Conservation (phyloP, 1,140 invertebrate species). For the Drosophila bipectinata region DNA sequence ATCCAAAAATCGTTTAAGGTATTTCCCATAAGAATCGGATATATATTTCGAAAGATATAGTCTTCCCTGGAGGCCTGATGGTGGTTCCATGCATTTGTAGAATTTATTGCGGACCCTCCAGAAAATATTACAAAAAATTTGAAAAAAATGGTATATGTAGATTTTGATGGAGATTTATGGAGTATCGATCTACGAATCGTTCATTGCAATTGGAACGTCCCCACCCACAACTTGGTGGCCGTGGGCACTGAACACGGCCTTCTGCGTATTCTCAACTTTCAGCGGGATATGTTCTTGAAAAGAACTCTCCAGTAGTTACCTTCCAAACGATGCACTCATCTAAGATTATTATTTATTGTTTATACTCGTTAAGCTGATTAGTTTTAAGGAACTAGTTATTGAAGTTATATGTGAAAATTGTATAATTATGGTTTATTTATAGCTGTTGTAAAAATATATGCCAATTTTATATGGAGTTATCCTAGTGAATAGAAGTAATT, state of each 20-base stretch:
- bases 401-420: constrained; percentile 8
- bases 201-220: constrained; percentile 62
- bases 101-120: too few species aligned
- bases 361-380: constrained; percentile 2
- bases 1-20: too few species aligned
- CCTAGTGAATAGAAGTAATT: constrained; percentile 14
- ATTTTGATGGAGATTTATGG: too few species aligned
- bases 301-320: constrained; percentile 2
- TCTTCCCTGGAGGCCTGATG: too few species aligned
- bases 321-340: constrained; percentile 13
- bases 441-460: constrained; percentile 33
- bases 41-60: too few species aligned
- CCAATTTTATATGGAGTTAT: constrained; percentile 39
- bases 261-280: constrained; percentile 59
- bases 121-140: too few species aligned
- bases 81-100: too few species aligned
- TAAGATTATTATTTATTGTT: constrained; percentile 38
- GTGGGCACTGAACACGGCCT: constrained; percentile 74
- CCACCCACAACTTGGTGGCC: constrained; percentile 52
- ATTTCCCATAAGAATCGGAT: too few species aligned
- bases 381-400: not conserved
- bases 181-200: not conserved
- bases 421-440: constrained; percentile 22
- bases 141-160: too few species aligned
- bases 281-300: constrained; percentile 38